Percentiles rank a stretch among this genome's conserved stretches.
phyloP scores from a whole-genome alignment of 2,797 vertebrate genomes.

The Liparis tanakae region DNA sequence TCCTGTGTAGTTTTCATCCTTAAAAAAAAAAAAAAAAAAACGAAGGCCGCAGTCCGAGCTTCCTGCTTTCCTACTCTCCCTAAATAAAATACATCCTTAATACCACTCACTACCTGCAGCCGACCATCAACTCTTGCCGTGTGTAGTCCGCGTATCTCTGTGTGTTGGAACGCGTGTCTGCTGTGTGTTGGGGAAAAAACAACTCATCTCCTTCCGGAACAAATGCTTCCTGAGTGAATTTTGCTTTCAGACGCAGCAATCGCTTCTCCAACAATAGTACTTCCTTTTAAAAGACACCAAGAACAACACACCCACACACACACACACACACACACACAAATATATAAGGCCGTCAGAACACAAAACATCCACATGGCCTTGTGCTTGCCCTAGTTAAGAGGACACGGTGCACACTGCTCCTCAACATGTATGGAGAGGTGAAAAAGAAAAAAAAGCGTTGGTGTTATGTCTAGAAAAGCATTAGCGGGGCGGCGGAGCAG shows the following conservation, averaged over 20 bases:
- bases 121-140: constrained; percentile 66
- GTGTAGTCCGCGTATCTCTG: constrained; percentile 16
- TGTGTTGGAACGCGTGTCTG: constrained; percentile 17
- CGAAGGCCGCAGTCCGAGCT: constrained; percentile 43
- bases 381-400: constrained; percentile 65
- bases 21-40: constrained; percentile 30
- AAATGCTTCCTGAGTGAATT: constrained; percentile 81
- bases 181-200: constrained; percentile 59
- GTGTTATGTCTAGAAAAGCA: constrained; percentile 74
- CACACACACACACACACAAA: constrained; percentile 19
- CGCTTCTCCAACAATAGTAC: constrained; percentile 68
- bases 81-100: constrained; percentile 70
- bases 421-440: constrained; percentile 54
- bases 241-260: constrained; percentile 66
- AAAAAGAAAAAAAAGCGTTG: constrained; percentile 42
- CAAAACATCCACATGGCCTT: constrained; percentile 47
- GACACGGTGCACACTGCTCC: constrained; percentile 57
- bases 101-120: constrained; percentile 66
- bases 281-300: constrained; percentile 63
- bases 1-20: constrained; percentile 66
- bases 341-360: constrained; percentile 26
- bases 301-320: constrained; percentile 25
- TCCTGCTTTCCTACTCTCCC: constrained; percentile 51
- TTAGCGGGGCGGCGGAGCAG: constrained; percentile 70
- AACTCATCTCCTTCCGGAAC: constrained; percentile 74